These are phyloP conservation scores for Cordilura impudica DNA, from an alignment of 2,888 invertebrate species.

Conservation along the genomic window DNA sequence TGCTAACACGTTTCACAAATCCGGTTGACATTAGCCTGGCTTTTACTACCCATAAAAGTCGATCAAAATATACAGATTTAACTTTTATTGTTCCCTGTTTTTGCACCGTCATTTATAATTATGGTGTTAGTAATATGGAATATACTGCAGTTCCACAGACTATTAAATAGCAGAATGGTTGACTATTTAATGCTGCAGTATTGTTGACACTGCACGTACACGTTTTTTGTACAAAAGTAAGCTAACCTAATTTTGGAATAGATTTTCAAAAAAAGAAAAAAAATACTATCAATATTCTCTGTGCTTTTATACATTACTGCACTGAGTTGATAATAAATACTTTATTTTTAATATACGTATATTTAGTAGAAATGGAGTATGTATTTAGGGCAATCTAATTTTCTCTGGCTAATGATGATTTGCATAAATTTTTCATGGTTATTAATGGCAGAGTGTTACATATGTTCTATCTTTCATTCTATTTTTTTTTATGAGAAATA, in stretches of 20 bases:
- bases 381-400: too few relatives aligned
- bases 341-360: too few relatives aligned
- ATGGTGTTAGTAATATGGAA: conserved; percentile 15
- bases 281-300: too few relatives aligned
- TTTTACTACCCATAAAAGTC: conserved; percentile 4
- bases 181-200: neutral
- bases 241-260: neutral
- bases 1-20: conserved; percentile 49
- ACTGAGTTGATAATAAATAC: too few relatives aligned
- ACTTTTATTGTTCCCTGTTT: neutral
- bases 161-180: conserved; percentile 14
- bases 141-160: conserved; percentile 21
- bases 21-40: conserved; percentile 27
- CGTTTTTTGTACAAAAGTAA: neutral
- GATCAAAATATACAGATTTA: neutral
- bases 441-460: too few relatives aligned
- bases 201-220: too few relatives aligned
- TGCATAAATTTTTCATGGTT: too few relatives aligned
- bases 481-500: too few relatives aligned
- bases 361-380: too few relatives aligned
- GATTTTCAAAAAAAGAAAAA: neutral
- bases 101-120: neutral
- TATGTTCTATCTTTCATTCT: too few relatives aligned
- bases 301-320: too few relatives aligned
- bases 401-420: too few relatives aligned